Percentiles rank a stretch among this genome's conserved stretches.
phyloP scores from a whole-genome alignment of 2,888 invertebrate genomes.

The Chalcosyrphus nemorum region DNA sequence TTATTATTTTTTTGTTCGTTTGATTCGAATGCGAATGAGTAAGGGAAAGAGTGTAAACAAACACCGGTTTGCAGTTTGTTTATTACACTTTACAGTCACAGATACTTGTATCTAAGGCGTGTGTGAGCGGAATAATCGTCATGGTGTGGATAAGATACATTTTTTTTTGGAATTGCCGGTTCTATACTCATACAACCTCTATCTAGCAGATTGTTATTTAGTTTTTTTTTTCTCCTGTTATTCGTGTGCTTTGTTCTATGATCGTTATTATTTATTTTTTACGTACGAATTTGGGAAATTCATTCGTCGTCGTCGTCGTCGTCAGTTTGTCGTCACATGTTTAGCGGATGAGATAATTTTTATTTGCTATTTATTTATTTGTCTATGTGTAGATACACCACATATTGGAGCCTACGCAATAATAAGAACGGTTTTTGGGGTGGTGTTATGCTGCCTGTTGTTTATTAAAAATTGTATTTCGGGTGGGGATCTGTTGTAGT shows the following conservation, averaged over 20 bases:
- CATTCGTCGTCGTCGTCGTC: constrained; percentile 33
- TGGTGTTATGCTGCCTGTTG: constrained; percentile 9
- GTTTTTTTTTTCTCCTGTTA: constrained; percentile 9
- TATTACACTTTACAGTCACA: constrained; percentile 36
- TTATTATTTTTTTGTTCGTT: background rate
- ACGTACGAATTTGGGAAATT: constrained; percentile 29
- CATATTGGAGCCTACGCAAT: constrained; percentile 40
- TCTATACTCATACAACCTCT: constrained; percentile 10
- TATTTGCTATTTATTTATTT: constrained; percentile 22
- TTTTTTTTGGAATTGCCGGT: constrained; percentile 49
- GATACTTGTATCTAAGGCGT: background rate
- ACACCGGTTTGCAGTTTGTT: constrained; percentile 59
- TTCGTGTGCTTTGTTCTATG: constrained; percentile 6
- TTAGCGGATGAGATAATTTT: constrained; percentile 50
- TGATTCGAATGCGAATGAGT: background rate
- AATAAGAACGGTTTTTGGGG: background rate
- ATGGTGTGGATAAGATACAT: background rate
- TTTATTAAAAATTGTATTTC: constrained; percentile 10
- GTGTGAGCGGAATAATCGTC: background rate
- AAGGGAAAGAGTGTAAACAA: constrained; percentile 30
- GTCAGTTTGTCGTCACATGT: constrained; percentile 54
- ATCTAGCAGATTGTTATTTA: no score
- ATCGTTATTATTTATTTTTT: constrained; percentile 1
- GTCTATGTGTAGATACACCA: background rate
- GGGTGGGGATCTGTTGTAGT: background rate